phyloP scores from a whole-genome alignment of 2,888 invertebrate genomes.

The Pollenia labialis region DNA sequence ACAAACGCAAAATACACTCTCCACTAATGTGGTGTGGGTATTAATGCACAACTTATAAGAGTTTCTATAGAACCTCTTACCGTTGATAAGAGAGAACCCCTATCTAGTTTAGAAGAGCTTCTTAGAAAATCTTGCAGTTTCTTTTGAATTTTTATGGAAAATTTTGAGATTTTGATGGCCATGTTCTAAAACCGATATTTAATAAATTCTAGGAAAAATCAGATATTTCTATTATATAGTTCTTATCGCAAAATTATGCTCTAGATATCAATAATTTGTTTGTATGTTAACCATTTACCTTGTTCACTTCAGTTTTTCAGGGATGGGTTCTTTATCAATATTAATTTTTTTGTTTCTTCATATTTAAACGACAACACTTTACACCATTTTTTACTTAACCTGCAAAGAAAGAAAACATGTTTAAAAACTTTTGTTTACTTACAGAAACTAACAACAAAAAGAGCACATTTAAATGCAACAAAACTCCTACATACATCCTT shows the following conservation, averaged over 20 bases:
- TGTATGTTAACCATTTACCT: conserved; percentile 76
- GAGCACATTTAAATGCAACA: conserved; percentile 59
- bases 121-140: too few species aligned
- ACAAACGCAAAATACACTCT: too few species aligned
- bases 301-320: conserved; percentile 69
- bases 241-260: conserved; percentile 63
- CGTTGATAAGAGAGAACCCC: too few species aligned
- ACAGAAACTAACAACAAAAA: conserved; percentile 18
- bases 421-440: conserved; percentile 62
- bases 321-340: conserved; percentile 43
- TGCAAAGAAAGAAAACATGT: conserved; percentile 66
- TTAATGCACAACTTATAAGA: too few species aligned
- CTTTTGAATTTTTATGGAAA: too few species aligned
- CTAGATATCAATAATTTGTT: neutral
- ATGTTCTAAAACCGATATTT: too few species aligned
- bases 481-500: conserved; percentile 23
- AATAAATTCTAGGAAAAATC: too few species aligned
- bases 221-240: neutral
- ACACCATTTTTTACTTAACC: conserved; percentile 66
- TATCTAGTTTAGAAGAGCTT: too few species aligned
- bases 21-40: too few species aligned
- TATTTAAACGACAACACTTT: conserved; percentile 35
- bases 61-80: too few species aligned
- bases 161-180: too few species aligned
- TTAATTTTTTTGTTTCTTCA: conserved; percentile 27